Conservation (phyloP, 2,797 vertebrate genomes). For the Lerista edwardsae region DNA sequence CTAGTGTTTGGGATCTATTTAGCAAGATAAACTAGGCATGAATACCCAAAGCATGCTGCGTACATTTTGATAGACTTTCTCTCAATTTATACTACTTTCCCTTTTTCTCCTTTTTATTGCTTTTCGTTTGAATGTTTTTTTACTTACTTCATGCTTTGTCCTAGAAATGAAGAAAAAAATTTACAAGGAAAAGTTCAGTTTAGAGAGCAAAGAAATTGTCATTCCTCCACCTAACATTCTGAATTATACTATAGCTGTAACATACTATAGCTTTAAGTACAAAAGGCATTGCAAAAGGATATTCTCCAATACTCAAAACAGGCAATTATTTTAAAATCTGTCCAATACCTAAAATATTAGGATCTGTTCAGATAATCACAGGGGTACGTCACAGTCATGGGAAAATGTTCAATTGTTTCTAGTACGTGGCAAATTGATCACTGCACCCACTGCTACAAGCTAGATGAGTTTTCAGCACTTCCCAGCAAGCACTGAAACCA, state of each 20-base stretch:
- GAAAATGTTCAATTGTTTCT: neutral
- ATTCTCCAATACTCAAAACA: neutral
- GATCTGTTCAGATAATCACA: neutral
- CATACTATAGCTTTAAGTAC: neutral
- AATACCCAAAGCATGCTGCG: neutral
- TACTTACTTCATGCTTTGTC: neutral
- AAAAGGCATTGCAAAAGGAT: neutral
- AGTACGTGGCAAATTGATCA: neutral
- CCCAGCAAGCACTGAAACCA: neutral
- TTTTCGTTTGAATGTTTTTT: neutral
- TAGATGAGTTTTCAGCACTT: neutral
- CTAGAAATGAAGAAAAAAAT: neutral
- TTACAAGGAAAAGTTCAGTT: neutral
- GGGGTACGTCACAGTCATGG: neutral
- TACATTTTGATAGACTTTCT: neutral
- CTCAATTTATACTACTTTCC: neutral
- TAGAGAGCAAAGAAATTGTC: neutral
- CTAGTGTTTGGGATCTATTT: neutral
- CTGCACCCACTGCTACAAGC: neutral
- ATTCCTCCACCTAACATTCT: neutral
- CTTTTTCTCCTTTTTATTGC: neutral
- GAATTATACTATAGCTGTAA: neutral
- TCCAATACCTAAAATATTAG: neutral
- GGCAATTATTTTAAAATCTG: neutral
- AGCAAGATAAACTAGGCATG: neutral